Evolutionary conservation across 1,140 invertebrate genomes (phyloP).

Genomic region (Drosophila obscura): DNA sequence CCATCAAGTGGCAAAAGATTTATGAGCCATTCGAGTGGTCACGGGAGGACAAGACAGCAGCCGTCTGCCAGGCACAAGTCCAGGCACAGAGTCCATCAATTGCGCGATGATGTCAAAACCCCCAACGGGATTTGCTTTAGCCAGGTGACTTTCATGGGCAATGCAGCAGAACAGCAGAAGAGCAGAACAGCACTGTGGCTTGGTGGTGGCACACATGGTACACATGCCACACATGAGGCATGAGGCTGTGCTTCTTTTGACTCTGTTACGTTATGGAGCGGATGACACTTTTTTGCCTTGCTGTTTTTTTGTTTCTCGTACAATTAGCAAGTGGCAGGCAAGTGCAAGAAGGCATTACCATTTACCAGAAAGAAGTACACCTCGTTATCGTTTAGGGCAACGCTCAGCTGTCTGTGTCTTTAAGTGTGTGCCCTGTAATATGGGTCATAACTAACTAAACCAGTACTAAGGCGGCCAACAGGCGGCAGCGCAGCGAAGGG

Average conservation of each 20-base stretch:
- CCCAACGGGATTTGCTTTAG: neutral
- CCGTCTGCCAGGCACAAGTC: no score
- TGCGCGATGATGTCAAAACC: conserved; percentile 1
- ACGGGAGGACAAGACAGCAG: neutral
- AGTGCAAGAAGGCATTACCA: conserved; percentile 38
- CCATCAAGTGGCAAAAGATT: conserved; percentile 22
- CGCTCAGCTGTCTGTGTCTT: conserved; percentile 26
- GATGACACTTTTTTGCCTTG: conserved; percentile 35
- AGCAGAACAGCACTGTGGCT: conserved; percentile 3
- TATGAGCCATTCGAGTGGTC: conserved; percentile 30
- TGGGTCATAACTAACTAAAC: conserved; percentile 69
- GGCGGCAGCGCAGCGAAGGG: conserved; percentile 17
- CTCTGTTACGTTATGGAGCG: conserved; percentile 58
- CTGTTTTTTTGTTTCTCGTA: neutral
- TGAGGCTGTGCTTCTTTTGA: conserved; percentile 29
- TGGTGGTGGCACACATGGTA: conserved; percentile 1
- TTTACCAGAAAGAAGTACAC: conserved; percentile 26
- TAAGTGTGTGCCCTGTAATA: conserved; percentile 43
- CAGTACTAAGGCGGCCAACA: conserved; percentile 44
- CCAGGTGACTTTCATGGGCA: conserved; percentile 52
- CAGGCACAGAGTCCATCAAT: conserved; percentile 11
- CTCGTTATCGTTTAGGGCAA: conserved; percentile 50
- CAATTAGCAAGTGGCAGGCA: conserved; percentile 57
- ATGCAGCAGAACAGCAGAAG: conserved; percentile 61
- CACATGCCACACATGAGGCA: conserved; percentile 1